Evolutionary conservation across 2,888 invertebrate genomes (phyloP).

Genomic region (Coremacera marginata): DNA sequence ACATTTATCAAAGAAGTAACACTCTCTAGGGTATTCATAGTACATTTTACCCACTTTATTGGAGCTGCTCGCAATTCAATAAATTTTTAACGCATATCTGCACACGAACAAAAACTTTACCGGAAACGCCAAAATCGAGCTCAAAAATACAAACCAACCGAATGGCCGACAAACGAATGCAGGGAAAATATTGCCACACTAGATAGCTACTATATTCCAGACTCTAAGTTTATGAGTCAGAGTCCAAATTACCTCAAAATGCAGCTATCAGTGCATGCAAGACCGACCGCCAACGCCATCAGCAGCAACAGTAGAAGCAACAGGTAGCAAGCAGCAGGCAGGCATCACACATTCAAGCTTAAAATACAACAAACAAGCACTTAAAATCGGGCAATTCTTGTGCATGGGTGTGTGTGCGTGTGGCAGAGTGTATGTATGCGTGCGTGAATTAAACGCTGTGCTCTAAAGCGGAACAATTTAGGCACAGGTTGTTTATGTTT

Average conservation of each 20-base stretch:
- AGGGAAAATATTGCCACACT: background rate
- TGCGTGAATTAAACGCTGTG: background rate
- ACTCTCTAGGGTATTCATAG: background rate
- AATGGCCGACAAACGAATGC: background rate
- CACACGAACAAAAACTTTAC: conserved; percentile 8
- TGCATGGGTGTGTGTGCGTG: too few species aligned
- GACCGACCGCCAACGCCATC: background rate
- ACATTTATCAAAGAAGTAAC: too few species aligned
- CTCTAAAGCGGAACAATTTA: conserved; percentile 3
- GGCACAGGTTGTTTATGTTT: conserved; percentile 7
- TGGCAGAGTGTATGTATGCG: background rate
- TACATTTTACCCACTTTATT: background rate
- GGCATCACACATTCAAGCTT: too few species aligned
- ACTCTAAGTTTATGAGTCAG: conserved; percentile 15
- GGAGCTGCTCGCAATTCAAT: conserved; percentile 1
- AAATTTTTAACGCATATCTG: conserved; percentile 21
- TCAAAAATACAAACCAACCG: background rate
- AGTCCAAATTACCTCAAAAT: conserved; percentile 29
- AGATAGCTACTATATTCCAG: background rate
- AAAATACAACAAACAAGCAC: too few species aligned
- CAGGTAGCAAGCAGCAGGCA: background rate
- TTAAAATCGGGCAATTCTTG: too few species aligned
- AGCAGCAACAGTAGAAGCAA: background rate
- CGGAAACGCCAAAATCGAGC: conserved; percentile 17
- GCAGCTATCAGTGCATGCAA: conserved; percentile 34